Conservation (phyloP, 1,140 invertebrate genomes). For the Tribolium madens region DNA sequence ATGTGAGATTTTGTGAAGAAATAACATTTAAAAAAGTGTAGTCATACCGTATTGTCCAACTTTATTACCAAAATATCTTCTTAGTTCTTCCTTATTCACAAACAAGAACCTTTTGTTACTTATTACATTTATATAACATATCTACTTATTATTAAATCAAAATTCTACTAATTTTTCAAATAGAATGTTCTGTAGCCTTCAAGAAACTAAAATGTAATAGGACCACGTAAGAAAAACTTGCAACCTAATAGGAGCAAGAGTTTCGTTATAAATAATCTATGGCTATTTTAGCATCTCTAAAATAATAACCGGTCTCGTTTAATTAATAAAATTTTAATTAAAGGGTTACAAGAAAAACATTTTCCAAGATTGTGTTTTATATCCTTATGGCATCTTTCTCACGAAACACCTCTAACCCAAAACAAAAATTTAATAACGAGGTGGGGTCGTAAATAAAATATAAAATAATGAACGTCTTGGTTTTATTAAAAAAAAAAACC, state of each 20-base stretch:
- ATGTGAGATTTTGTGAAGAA: too few relatives aligned
- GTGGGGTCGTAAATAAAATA: background rate
- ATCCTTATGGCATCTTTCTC: background rate
- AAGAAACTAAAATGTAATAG: background rate
- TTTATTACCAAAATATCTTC: too few relatives aligned
- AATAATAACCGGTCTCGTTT: background rate
- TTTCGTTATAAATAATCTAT: background rate
- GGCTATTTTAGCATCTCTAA: background rate
- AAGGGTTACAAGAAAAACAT: background rate
- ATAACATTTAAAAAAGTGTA: too few relatives aligned
- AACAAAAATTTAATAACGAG: background rate
- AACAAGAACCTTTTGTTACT: too few relatives aligned
- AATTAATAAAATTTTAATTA: background rate
- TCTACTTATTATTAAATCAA: background rate
- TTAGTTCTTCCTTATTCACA: too few relatives aligned
- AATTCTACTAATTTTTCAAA: too few relatives aligned
- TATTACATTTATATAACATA: too few relatives aligned
- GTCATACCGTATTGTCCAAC: too few relatives aligned
- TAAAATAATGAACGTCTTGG: background rate
- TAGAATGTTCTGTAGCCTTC: background rate
- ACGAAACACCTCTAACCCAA: background rate
- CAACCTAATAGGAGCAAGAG: background rate
- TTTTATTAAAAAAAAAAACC: too few relatives aligned
- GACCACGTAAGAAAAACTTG: background rate
- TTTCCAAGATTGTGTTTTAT: background rate